Evolutionary conservation across 2,888 invertebrate species (phyloP).

Genomic region (Plutella xylostella): DNA sequence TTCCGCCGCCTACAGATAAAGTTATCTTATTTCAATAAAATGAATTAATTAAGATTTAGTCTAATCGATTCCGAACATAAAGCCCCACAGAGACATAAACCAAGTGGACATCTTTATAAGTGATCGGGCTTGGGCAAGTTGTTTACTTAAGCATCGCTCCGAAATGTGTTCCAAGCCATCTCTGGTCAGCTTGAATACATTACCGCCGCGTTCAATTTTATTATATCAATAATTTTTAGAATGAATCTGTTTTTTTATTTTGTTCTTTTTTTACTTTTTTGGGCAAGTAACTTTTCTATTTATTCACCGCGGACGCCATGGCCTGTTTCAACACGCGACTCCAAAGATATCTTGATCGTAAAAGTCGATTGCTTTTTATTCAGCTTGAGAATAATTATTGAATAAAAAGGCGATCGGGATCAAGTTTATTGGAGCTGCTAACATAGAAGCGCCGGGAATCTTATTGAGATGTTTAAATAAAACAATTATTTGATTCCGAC

Average conservation of each 20-base stretch:
- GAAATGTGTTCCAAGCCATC: conserved; percentile 41
- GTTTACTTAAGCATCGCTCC: conserved; percentile 62
- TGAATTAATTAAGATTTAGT: conserved; percentile 2
- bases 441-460: background rate
- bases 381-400: conserved; percentile 27
- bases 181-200: conserved; percentile 51
- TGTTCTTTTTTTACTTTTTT: conserved; percentile 9
- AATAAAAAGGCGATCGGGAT: conserved; percentile 12
- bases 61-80: conserved; percentile 8
- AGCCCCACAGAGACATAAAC: conserved; percentile 35
- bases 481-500: no score
- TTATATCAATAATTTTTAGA: conserved; percentile 51
- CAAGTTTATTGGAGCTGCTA: background rate
- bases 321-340: conserved; percentile 9
- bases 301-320: conserved; percentile 27
- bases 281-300: conserved; percentile 18
- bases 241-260: no score
- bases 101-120: conserved; percentile 52
- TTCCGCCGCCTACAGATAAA: background rate
- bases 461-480: conserved; percentile 2
- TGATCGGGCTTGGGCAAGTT: conserved; percentile 25
- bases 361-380: conserved; percentile 44
- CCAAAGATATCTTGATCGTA: conserved; percentile 26
- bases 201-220: conserved; percentile 49
- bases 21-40: conserved; percentile 1